Conservation (phyloP, 2,888 invertebrate genomes). For the Trissolcus brochymenae region DNA sequence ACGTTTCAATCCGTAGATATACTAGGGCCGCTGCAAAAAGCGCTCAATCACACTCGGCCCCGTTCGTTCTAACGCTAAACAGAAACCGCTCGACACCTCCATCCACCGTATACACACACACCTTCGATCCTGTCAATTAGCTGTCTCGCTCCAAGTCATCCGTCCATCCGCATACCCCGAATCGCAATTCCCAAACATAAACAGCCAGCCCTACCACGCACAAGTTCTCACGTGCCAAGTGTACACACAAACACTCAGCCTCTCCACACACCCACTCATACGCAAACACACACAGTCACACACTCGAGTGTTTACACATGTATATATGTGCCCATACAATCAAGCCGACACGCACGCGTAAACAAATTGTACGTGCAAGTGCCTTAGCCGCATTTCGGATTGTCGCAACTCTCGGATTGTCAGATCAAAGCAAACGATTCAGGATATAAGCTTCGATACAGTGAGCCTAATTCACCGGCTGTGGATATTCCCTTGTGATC, state of each 20-base stretch:
- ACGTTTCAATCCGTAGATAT: constrained; percentile 66
- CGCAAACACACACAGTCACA: constrained; percentile 17
- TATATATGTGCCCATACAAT: constrained; percentile 42
- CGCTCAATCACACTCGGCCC: constrained; percentile 28
- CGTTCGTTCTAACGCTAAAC: too few relatives aligned
- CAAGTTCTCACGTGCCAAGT: constrained; percentile 45
- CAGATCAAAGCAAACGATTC: constrained; percentile 22
- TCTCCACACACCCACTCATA: background rate
- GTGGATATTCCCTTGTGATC: constrained; percentile 4
- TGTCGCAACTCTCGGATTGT: constrained; percentile 22
- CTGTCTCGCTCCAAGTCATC: constrained; percentile 28
- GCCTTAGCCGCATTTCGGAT: constrained; percentile 53
- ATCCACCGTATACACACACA: constrained; percentile 10
- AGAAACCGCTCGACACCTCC: too few relatives aligned
- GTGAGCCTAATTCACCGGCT: constrained; percentile 23
- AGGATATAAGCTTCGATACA: constrained; percentile 9
- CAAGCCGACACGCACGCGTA: constrained; percentile 53
- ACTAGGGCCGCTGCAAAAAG: constrained; percentile 63
- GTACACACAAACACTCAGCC: constrained; percentile 17
- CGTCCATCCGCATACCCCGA: constrained; percentile 29
- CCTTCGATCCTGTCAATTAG: constrained; percentile 30
- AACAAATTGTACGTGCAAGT: constrained; percentile 54
- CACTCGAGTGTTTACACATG: constrained; percentile 5
- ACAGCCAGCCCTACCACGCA: constrained; percentile 33
- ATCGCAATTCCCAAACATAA: constrained; percentile 42